phyloP scores from a whole-genome alignment of 1,140 invertebrate genomes.

The Druon quercuslanigerum region DNA sequence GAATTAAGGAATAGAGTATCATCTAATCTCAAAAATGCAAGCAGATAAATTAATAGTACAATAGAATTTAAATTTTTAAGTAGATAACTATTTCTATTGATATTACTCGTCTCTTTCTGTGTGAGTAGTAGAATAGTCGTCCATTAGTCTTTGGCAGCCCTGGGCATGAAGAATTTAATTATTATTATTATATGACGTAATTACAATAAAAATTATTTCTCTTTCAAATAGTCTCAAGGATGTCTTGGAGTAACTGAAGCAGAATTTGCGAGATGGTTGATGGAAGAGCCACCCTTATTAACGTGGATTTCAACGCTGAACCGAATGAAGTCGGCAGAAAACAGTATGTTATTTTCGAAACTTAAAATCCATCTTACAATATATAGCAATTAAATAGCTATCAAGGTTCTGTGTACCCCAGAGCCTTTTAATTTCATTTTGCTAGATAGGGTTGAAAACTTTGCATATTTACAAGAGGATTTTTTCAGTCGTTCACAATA shows the following conservation, averaged over 20 bases:
- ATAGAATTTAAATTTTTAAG: no score
- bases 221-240: slow-evolving; percentile 68
- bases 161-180: background rate
- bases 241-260: slow-evolving; percentile 77
- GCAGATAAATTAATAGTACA: no score
- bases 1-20: no score
- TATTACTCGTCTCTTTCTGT: no score
- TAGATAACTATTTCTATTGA: no score
- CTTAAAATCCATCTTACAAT: slow-evolving; percentile 22
- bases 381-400: slow-evolving; percentile 19
- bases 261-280: slow-evolving; percentile 77
- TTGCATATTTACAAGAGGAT: slow-evolving; percentile 5
- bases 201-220: slow-evolving; percentile 34
- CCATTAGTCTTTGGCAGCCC: no score
- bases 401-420: no score
- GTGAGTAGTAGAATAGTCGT: no score
- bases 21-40: no score
- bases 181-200: background rate
- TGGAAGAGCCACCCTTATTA: slow-evolving; percentile 78
- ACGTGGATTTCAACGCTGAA: slow-evolving; percentile 80
- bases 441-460: no score
- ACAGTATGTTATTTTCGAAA: slow-evolving; percentile 64
- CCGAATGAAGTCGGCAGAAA: slow-evolving; percentile 76
- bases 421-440: no score
- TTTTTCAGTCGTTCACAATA: slow-evolving; percentile 75